These are phyloP conservation scores for Drosophila algonquin DNA, from an alignment of 2,888 invertebrate species.

Conservation along the genomic window DNA sequence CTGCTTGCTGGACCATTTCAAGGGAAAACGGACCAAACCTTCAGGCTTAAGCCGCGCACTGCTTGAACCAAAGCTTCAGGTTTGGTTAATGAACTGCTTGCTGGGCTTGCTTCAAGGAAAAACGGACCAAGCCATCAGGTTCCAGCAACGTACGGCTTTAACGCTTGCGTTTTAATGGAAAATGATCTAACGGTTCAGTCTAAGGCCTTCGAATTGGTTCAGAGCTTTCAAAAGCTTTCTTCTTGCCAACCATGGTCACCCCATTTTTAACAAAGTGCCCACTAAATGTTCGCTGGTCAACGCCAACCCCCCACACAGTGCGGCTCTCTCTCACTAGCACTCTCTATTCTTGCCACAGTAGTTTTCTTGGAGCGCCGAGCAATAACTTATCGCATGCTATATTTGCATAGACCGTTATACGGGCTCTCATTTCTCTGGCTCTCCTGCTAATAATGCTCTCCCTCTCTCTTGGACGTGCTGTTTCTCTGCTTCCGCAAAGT, in stretches of 20 bases:
- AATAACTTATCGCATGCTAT: slow-evolving; percentile 60
- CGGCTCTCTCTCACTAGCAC: background rate
- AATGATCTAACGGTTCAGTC: background rate
- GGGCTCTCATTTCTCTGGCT: background rate
- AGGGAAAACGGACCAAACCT: too few species aligned
- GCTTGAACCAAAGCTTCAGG: background rate
- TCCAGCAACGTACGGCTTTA: background rate
- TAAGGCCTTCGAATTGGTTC: background rate
- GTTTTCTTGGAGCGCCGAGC: slow-evolving; percentile 14
- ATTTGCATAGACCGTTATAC: slow-evolving; percentile 59
- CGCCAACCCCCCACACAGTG: slow-evolving; percentile 51
- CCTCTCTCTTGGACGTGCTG: slow-evolving; percentile 7
- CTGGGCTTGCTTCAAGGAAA: background rate
- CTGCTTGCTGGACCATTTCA: too few species aligned
- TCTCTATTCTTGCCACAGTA: background rate
- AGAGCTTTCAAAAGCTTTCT: slow-evolving; percentile 5
- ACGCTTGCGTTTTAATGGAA: background rate
- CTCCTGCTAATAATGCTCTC: background rate
- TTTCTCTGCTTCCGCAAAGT: slow-evolving; percentile 21
- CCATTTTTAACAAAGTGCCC: slow-evolving; percentile 11
- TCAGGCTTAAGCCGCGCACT: too few species aligned
- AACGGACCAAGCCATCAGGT: too few species aligned
- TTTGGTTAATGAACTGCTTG: too few species aligned
- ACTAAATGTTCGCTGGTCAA: slow-evolving; percentile 37
- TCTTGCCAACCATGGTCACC: slow-evolving; percentile 46